phyloP scores from a whole-genome alignment of 2,113 vertebrate genomes.

The Mustela nigripes region DNA sequence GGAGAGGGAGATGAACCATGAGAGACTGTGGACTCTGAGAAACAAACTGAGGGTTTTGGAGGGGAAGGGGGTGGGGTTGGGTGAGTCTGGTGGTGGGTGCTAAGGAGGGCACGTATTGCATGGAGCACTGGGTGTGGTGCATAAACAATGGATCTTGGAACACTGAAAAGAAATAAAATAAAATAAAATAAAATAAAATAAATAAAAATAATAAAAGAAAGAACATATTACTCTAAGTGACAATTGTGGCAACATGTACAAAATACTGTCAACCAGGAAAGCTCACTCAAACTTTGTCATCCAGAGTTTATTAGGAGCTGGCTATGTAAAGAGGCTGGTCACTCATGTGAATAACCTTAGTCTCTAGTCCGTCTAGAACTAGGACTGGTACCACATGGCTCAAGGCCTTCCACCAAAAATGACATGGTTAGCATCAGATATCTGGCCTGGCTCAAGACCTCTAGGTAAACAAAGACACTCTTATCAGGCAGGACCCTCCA shows the following conservation, averaged over 20 bases:
- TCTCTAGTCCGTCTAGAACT: background rate
- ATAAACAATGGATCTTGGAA: too few relatives aligned
- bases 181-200: too few relatives aligned
- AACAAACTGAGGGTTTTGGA: too few relatives aligned
- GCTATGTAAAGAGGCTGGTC: background rate
- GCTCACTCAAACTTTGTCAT: background rate
- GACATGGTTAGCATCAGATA: background rate
- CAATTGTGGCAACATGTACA: background rate
- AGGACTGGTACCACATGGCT: background rate
- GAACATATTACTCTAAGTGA: background rate
- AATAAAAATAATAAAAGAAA: background rate
- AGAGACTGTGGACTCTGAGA: too few relatives aligned
- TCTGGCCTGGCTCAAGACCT: background rate
- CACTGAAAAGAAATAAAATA: too few relatives aligned
- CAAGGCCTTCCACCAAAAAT: background rate
- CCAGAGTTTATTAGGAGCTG: background rate
- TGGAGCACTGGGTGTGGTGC: too few relatives aligned
- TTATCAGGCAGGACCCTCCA: background rate
- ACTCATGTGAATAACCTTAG: background rate
- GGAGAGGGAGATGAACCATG: too few relatives aligned
- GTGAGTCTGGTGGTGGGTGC: too few relatives aligned
- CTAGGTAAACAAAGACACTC: background rate
- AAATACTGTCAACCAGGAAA: background rate
- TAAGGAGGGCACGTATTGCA: too few relatives aligned
- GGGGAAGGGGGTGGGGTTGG: too few relatives aligned